phyloP scores from a whole-genome alignment of 2,797 vertebrate genomes.

The Sebastes umbrosus region DNA sequence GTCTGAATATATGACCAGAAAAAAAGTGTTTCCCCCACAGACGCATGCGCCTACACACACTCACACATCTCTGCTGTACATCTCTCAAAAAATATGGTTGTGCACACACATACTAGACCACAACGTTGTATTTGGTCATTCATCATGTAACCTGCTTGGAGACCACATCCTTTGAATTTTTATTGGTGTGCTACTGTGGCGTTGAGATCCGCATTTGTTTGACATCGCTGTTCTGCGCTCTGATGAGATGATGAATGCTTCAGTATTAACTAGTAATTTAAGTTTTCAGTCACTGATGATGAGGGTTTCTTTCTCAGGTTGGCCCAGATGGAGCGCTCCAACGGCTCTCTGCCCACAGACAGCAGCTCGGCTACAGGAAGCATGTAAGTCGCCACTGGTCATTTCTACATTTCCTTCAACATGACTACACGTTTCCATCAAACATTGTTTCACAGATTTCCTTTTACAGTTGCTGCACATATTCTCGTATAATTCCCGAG shows the following conservation, averaged over 20 bases:
- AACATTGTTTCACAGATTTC: not conserved
- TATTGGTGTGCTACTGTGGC: slow-evolving; percentile 8
- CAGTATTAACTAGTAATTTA: not conserved
- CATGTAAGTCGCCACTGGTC: slow-evolving; percentile 84
- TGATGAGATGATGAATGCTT: slow-evolving; percentile 27
- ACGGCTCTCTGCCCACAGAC: slow-evolving; percentile 94
- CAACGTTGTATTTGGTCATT: not conserved
- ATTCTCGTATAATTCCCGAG: not conserved
- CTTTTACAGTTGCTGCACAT: not conserved
- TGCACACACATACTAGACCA: not conserved
- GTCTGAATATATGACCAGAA: slow-evolving; percentile 10
- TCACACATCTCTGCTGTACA: not conserved
- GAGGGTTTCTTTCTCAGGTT: slow-evolving; percentile 79
- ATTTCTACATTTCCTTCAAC: not conserved
- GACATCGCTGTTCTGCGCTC: slow-evolving; percentile 11
- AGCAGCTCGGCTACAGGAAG: slow-evolving; percentile 97
- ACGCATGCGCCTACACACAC: not conserved
- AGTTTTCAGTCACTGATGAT: slow-evolving; percentile 11
- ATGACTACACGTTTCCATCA: not conserved
- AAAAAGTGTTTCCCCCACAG: not conserved
- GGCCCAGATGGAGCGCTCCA: slow-evolving; percentile 95
- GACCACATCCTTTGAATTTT: slow-evolving; percentile 10
- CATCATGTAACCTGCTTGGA: slow-evolving; percentile 11
- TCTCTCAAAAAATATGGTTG: not conserved
- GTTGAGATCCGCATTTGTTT: slow-evolving; percentile 14